Percentiles rank a stretch among this genome's conserved stretches.
Conservation (phyloP, 1,140 invertebrate genomes). For the Wiebesia pumilae region DNA sequence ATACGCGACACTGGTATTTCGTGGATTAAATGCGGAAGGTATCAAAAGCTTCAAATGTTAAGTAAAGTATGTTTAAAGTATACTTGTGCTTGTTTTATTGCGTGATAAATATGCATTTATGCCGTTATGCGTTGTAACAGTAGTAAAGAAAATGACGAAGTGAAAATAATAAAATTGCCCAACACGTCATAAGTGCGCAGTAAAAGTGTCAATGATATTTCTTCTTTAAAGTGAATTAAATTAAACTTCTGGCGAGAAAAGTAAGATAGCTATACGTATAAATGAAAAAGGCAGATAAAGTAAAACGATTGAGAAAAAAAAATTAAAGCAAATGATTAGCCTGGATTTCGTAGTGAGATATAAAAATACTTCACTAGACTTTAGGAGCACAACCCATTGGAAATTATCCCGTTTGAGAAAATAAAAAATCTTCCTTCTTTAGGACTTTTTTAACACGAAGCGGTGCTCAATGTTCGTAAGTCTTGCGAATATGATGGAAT, state of each 20-base stretch:
- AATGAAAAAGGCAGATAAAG: no score
- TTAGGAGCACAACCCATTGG: no score
- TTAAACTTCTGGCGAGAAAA: neutral
- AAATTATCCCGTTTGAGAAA: no score
- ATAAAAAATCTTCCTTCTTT: no score
- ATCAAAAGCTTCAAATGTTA: neutral
- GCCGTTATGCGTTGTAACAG: neutral
- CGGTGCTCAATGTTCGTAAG: no score
- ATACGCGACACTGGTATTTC: neutral
- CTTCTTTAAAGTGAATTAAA: neutral
- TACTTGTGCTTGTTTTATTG: neutral
- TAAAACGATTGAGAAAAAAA: no score
- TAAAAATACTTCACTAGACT: no score
- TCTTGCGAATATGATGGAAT: no score
- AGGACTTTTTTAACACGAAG: no score
- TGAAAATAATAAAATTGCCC: neutral
- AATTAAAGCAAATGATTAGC: no score
- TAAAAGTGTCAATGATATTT: neutral
- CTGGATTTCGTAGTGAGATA: no score
- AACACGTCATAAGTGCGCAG: neutral
- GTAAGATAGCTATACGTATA: no score
- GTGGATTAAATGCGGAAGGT: neutral
- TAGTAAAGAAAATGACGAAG: neutral
- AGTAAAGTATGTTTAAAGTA: neutral
- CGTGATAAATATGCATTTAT: neutral